phyloP scores from a whole-genome alignment of 1,140 invertebrate genomes.

The Drosophila parabipectinata region DNA sequence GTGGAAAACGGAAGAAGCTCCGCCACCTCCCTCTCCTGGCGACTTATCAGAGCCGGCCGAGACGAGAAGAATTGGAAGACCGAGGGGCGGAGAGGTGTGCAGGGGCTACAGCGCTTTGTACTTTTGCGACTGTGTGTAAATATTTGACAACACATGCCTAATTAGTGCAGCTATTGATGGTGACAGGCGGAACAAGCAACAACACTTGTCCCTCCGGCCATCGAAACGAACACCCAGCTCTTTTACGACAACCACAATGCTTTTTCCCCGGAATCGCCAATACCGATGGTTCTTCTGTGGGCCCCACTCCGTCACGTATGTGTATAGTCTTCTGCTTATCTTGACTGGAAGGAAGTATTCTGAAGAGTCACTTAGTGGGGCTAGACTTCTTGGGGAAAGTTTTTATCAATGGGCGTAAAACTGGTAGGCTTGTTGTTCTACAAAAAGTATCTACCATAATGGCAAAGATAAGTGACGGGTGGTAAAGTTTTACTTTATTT shows the following conservation, averaged over 20 bases:
- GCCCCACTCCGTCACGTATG: background rate
- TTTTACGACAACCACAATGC: conserved; percentile 55
- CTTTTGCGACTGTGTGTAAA: conserved; percentile 78
- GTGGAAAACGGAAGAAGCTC: conserved; percentile 72
- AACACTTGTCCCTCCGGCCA: conserved; percentile 47
- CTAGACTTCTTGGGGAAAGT: conserved; percentile 25
- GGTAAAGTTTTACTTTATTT: background rate
- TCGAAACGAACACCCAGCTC: conserved; percentile 35
- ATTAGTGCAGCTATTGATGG: conserved; percentile 83
- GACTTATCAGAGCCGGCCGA: conserved; percentile 5
- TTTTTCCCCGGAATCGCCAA: conserved; percentile 68
- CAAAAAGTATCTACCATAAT: conserved; percentile 1
- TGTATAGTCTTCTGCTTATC: conserved; percentile 37
- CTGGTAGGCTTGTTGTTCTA: conserved; percentile 29
- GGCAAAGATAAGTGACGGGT: too few species aligned
- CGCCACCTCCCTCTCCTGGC: conserved; percentile 8
- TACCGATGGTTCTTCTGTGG: conserved; percentile 1
- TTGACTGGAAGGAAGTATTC: conserved; percentile 49
- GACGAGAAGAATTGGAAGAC: background rate
- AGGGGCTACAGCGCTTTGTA: conserved; percentile 66
- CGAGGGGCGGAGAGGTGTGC: background rate
- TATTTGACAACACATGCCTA: conserved; percentile 83
- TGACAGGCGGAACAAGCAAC: conserved; percentile 68
- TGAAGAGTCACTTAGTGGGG: conserved; percentile 42
- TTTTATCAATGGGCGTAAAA: conserved; percentile 70